Percentiles rank a stretch among this genome's conserved stretches.
Evolutionary conservation across 2,888 invertebrate species (phyloP).

Genomic region (Pelosia muscerda): DNA sequence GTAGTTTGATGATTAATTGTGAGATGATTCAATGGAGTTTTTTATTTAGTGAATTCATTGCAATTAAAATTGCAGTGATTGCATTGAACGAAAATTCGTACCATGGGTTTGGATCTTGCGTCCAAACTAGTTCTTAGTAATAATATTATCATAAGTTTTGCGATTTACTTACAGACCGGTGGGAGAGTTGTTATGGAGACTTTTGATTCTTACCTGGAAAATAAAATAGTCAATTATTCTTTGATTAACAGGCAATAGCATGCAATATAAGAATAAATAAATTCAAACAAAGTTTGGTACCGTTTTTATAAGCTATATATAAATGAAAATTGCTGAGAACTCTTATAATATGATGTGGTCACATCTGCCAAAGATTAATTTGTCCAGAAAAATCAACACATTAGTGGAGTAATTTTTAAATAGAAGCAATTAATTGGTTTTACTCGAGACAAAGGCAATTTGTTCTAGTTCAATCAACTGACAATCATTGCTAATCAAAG

Average conservation of each 20-base stretch:
- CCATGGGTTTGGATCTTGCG: too few species aligned
- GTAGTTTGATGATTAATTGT: neutral
- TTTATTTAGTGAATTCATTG: neutral
- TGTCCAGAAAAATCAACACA: neutral
- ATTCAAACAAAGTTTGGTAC: too few species aligned
- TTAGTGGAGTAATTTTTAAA: neutral
- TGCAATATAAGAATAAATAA: too few species aligned
- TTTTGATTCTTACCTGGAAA: neutral
- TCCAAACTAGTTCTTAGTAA: too few species aligned
- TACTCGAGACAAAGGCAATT: neutral
- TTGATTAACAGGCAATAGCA: neutral
- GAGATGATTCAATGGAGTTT: slow-evolving; percentile 5
- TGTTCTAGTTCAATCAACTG: neutral
- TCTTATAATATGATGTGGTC: too few species aligned
- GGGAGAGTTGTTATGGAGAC: too few species aligned
- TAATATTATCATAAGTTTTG: neutral
- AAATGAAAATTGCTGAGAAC: too few species aligned
- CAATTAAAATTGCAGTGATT: neutral
- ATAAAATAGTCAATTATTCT: neutral
- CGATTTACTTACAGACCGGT: neutral
- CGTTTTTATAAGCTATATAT: too few species aligned
- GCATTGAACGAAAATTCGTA: too few species aligned
- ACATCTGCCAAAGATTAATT: too few species aligned
- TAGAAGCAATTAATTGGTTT: neutral
- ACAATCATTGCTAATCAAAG: slow-evolving; percentile 1